Evolutionary conservation across 2,888 invertebrate genomes (phyloP).

Genomic region (Glyphotaelius pellucidus): DNA sequence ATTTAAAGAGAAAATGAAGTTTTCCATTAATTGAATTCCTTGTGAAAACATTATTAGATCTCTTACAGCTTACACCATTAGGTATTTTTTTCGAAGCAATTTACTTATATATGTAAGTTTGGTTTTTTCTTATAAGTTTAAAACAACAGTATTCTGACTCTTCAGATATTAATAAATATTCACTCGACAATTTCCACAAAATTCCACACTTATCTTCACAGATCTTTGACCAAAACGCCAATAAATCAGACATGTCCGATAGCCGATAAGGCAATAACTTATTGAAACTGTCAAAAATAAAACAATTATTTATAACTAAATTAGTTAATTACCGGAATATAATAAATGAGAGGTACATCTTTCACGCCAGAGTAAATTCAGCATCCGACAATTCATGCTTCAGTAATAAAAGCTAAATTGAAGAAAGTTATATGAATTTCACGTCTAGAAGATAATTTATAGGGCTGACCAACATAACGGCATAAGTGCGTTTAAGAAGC

Average conservation of each 20-base stretch:
- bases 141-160: background rate
- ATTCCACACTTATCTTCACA: background rate
- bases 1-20: too few species aligned
- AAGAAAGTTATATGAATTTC: background rate
- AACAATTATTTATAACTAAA: background rate
- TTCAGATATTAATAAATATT: background rate
- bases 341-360: background rate
- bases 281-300: background rate
- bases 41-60: too few species aligned
- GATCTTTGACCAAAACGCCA: background rate
- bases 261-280: background rate
- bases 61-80: too few species aligned
- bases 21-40: too few species aligned
- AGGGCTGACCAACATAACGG: background rate
- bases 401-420: background rate
- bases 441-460: background rate
- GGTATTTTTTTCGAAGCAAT: too few species aligned
- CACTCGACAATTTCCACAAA: background rate
- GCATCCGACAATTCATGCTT: background rate
- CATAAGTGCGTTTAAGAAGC: background rate
- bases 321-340: background rate
- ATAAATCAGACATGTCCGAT: background rate
- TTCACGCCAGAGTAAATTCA: background rate
- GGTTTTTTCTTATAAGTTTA: background rate
- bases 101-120: too few species aligned